Evolutionary conservation across 2,888 invertebrate genomes (phyloP).

Genomic region (Palloptera scutellata): DNA sequence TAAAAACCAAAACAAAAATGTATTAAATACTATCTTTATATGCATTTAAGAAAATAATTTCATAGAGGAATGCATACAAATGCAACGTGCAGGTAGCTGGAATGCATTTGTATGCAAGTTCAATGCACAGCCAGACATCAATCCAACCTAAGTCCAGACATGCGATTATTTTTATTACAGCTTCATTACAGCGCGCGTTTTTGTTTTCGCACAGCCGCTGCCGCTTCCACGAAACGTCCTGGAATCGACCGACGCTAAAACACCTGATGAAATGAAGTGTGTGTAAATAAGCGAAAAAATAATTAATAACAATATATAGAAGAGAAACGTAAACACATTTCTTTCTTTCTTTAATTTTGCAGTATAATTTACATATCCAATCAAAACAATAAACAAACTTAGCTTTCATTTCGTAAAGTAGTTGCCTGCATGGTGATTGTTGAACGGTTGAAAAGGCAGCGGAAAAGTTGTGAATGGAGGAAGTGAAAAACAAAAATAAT

Average conservation of each 20-base stretch:
- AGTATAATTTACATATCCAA: too few species aligned
- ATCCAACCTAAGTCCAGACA: not conserved
- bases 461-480: not conserved
- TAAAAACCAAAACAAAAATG: too few species aligned
- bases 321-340: too few species aligned
- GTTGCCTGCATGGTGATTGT: too few species aligned
- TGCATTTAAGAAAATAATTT: not conserved
- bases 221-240: not conserved
- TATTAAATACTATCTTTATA: not conserved
- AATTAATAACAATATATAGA: too few species aligned
- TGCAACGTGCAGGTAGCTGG: too few species aligned
- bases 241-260: conserved; percentile 3
- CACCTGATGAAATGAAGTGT: conserved; percentile 11
- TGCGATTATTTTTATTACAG: too few species aligned
- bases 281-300: not conserved
- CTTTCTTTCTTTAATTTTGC: too few species aligned
- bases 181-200: conserved; percentile 5
- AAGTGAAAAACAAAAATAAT: not conserved
- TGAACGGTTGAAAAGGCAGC: conserved; percentile 1
- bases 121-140: conserved; percentile 45
- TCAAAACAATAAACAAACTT: too few species aligned
- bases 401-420: too few species aligned
- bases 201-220: conserved; percentile 6
- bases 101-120: conserved; percentile 37
- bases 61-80: not conserved